Percentiles rank a stretch among this genome's conserved stretches.
Conservation (phyloP, 2,888 invertebrate genomes). For the Clunio marinus region DNA sequence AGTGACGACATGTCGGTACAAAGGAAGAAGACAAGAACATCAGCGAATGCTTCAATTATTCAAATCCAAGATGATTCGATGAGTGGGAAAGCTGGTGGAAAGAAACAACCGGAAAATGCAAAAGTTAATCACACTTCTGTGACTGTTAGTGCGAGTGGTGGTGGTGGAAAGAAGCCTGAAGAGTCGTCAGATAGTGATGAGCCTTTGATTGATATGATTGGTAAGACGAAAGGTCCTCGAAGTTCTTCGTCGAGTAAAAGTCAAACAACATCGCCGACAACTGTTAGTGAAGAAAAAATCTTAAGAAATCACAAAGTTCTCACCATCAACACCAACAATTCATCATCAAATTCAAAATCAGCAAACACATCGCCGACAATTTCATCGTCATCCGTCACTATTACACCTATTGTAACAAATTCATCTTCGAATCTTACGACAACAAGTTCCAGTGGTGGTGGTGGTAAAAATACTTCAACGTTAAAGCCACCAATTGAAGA, state of each 20-base stretch:
- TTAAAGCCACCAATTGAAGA: conserved; percentile 45
- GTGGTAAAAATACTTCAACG: conserved; percentile 39
- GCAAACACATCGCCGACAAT: conserved; percentile 26
- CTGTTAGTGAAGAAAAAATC: conserved; percentile 15
- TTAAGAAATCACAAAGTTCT: conserved; percentile 38
- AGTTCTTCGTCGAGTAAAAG: conserved; percentile 33
- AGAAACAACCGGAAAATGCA: conserved; percentile 27
- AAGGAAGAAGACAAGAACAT: conserved; percentile 30
- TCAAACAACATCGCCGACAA: conserved; percentile 40
- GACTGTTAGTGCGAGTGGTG: too few species aligned
- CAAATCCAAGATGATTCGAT: conserved; percentile 38
- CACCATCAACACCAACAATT: conserved; percentile 28
- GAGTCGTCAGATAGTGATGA: conserved; percentile 79
- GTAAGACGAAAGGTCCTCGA: conserved; percentile 46
- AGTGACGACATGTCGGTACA: conserved; percentile 54
- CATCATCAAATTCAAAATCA: conserved; percentile 9
- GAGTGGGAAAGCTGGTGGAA: conserved; percentile 41
- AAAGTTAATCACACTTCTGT: conserved; percentile 34
- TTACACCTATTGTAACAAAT: neutral
- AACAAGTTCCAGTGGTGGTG: too few species aligned
- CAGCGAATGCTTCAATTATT: neutral
- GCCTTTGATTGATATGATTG: conserved; percentile 66
- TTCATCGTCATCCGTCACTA: conserved; percentile 17
- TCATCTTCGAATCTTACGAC: neutral
- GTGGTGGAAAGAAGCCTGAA: conserved; percentile 52